Conservation (phyloP, 2,113 vertebrate genomes). For the Psilopsiagon aurifrons region DNA sequence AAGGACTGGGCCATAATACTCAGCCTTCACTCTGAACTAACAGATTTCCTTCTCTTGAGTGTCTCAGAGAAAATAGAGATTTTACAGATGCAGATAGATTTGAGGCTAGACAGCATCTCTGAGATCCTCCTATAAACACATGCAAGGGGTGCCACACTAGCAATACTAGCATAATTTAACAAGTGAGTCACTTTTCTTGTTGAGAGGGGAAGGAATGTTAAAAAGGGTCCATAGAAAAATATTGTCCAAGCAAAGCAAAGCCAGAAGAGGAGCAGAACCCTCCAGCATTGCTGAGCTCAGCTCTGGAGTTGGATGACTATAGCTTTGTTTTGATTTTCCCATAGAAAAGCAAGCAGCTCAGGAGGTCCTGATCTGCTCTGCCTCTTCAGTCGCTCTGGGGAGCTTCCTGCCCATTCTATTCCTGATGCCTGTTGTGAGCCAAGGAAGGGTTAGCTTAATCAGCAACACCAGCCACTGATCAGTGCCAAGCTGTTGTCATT, state of each 20-base stretch:
- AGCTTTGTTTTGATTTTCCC: neutral
- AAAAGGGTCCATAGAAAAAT: neutral
- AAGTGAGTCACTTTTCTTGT: neutral
- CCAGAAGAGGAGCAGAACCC: neutral
- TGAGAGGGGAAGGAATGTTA: neutral
- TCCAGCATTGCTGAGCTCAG: constrained; percentile 17
- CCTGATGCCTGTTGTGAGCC: constrained; percentile 18
- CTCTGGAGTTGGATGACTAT: neutral
- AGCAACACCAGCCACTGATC: constrained; percentile 24
- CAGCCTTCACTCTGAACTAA: neutral
- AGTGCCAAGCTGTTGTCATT: constrained; percentile 35
- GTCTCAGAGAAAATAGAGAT: neutral
- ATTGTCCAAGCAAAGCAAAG: neutral
- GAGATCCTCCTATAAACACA: neutral
- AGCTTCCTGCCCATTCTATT: constrained; percentile 37
- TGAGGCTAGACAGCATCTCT: neutral
- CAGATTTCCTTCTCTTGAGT: neutral
- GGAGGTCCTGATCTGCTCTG: constrained; percentile 16
- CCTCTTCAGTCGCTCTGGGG: neutral
- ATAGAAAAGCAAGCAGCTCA: neutral
- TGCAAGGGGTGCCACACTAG: neutral
- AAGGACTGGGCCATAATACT: neutral
- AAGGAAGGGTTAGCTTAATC: constrained; percentile 54
- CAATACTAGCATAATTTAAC: neutral
- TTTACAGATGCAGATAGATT: neutral